Base-by-base conservation (phyloP, 2,113 vertebrate species). In the Dasyurus viverrinus region DNA sequence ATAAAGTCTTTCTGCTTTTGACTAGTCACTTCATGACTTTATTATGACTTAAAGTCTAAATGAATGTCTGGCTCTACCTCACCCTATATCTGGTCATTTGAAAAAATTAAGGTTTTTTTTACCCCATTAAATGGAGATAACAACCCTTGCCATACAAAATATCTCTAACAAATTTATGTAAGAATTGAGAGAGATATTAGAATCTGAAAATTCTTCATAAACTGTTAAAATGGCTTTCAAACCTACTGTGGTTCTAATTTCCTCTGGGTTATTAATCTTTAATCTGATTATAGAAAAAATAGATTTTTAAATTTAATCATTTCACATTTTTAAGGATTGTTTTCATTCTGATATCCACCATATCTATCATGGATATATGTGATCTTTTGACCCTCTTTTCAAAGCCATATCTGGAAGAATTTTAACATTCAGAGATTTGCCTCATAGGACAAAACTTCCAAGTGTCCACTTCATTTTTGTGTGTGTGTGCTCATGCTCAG, bases 281-380 rank as follows among this genome's bases (percentile, higher is more conserved):
- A 60, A 30, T 60, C 27, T 60, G 57, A 60, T 30, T 60, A 30
- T 30, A 12, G 10, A 60, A 27, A 60, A 60, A 60, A 30, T 60
- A 60, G 57, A 60, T 60, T 12, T 60, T 92, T 30, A 30, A 12
- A 60, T 30, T 60, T 30, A 60, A 26, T 30, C 9, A 60, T 60
- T 60, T 27, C 2, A 60, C 10, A 60, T 60, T 60, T 60, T 60
- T 27, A 10, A 60, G 57, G 10, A 60, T 30, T 60, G 2, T 60
- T 30, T 60, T 60, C 27, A 60, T 60, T 60, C 94, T 97, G 53
- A 92, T 94, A n/a, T n/a, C n/a, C n/a, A n/a, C n/a, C n/a, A n/a
- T n/a, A n/a, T 98, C 96, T 95, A 95, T 76, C 89, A 1, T 93
- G 92, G 92, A 94, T 93, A 89, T 60, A 94, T 94, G 90, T 92